phyloP scores from a whole-genome alignment of 1,140 invertebrate species.

The Lucilia sericata region DNA sequence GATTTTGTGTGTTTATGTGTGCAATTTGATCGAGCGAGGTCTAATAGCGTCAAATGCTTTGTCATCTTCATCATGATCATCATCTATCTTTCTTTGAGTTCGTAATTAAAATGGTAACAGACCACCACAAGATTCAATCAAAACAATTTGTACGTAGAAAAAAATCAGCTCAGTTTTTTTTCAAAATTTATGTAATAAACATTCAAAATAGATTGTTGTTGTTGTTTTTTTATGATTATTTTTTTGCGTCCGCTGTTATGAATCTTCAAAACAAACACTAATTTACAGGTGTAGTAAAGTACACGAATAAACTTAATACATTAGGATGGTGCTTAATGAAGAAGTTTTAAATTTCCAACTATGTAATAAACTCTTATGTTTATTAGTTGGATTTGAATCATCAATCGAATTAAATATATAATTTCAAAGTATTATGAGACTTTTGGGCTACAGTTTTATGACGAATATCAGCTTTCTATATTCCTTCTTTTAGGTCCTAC shows the following conservation, averaged over 20 bases:
- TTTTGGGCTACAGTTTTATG: no score
- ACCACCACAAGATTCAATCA: neutral
- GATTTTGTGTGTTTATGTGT: neutral
- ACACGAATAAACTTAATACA: no score
- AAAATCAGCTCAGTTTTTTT: neutral
- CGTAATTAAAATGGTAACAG: neutral
- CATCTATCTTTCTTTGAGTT: neutral
- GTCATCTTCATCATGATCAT: neutral
- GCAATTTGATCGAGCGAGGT: neutral
- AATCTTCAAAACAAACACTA: neutral
- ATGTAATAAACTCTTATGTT: no score
- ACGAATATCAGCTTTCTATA: no score
- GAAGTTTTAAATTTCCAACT: no score
- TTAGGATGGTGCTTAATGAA: no score
- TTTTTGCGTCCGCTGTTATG: neutral
- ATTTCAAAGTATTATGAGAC: no score
- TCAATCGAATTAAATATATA: no score
- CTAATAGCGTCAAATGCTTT: neutral
- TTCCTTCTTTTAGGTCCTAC: no score
- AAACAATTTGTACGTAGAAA: neutral
- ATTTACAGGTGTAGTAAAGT: neutral
- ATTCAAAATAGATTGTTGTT: neutral
- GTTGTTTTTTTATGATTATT: neutral
- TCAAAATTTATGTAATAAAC: slow-evolving; percentile 16
- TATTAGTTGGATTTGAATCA: no score